Base-by-base conservation (phyloP, 1,140 invertebrate species). In the Drosophila punjabiensis region DNA sequence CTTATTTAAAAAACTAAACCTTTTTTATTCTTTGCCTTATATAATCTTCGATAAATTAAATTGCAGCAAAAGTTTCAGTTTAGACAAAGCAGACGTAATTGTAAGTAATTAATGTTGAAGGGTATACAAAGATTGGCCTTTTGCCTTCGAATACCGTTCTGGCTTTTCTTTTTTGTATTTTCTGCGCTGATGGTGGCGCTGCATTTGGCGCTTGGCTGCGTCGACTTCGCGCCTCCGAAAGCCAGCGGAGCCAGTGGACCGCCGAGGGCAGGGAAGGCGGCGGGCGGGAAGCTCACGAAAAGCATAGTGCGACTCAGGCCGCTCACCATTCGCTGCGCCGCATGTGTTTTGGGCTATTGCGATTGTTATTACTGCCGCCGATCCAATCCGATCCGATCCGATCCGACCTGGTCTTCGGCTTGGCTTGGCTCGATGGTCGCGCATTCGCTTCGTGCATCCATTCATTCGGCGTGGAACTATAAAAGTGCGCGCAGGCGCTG, bases 161-260 rank as follows among this genome's bases (percentile, higher is more conserved):
- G 41, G 58, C 55, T 48, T 76, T 63, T 63, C 41, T 35, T 37
- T 76, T 76, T 74, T 64, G n/a, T 73, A 53, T 58, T 73, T 67
- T 58, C 53, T 30, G 48, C n/a, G 48, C 32, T 8, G 70, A 62
- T 52, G 59, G 32, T 55, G 76, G 76, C 76, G 86, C 78, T 85
- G 86, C 81, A 85, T 79, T 88, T 81, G 87, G 73, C 86, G 86
- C 86, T 90, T 90, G 86, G 82, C 82, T 89, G 86, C 68, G 43
- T 86, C 70, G 81, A 68, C 76, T 90, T 91, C 86, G 86, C 86
- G 86, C 87, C 87, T 89, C 87, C 82, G 33, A 88, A 83, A 83
- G 45, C 50, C 60, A 86, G 68, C 68, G 67, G 67, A 78, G 64
- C 62, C 61, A 69, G 66, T 76, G 65, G 67, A 58, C 66, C 78